Evolutionary conservation across 2,113 vertebrate genomes (phyloP).

Genomic region (Petroica traversi): DNA sequence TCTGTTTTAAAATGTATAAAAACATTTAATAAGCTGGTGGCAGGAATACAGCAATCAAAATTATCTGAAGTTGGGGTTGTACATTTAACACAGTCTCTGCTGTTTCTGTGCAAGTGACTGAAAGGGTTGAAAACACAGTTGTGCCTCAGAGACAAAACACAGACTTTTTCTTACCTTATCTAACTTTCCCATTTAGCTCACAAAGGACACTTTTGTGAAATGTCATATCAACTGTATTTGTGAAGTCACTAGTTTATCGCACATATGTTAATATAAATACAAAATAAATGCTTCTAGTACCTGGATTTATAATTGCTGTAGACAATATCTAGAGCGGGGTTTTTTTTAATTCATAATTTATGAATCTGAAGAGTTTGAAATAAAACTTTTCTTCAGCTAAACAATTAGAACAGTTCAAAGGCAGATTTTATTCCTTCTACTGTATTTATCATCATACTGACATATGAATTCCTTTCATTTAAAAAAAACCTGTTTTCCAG

Average conservation of each 20-base stretch:
- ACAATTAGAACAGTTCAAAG: not conserved
- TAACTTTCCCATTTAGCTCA: not conserved
- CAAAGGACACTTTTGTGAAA: not conserved
- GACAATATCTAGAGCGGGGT: not conserved
- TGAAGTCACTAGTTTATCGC: not conserved
- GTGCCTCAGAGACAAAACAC: not conserved
- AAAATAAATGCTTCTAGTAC: not conserved
- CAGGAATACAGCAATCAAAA: not conserved
- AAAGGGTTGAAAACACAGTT: not conserved
- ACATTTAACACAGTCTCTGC: not conserved
- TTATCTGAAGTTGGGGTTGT: not conserved
- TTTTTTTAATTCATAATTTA: not conserved
- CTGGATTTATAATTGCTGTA: not conserved
- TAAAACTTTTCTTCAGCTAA: not conserved
- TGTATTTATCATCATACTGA: not conserved
- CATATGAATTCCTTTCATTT: not conserved
- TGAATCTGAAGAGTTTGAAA: not conserved
- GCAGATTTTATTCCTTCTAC: not conserved
- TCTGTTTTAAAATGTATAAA: not conserved
- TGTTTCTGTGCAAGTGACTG: not conserved
- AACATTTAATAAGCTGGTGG: not conserved
- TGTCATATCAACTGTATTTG: not conserved
- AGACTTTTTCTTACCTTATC: not conserved
- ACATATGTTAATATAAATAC: not conserved
- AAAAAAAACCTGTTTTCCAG: not conserved